A percentile compares a stretch with the other conserved stretches of the same genome.
phyloP scores from a whole-genome alignment of 2,113 vertebrate species.

The Ia io region DNA sequence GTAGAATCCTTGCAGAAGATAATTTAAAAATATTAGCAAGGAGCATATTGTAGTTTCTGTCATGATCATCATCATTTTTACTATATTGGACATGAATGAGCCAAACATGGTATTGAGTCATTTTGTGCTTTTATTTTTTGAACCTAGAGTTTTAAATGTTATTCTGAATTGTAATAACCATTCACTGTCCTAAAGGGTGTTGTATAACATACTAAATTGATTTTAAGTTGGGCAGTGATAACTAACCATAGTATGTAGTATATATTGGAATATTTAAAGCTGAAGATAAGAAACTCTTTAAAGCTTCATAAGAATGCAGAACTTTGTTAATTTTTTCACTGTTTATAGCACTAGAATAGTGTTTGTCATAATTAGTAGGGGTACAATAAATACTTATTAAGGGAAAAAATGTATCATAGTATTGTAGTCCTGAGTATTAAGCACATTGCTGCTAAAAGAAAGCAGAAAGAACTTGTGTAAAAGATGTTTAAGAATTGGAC shows the following conservation, averaged over 20 bases:
- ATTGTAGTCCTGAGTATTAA: background rate
- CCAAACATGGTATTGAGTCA: background rate
- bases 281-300: background rate
- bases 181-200: background rate
- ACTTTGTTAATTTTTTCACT: background rate
- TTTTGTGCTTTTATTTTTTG: background rate
- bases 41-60: background rate
- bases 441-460: background rate
- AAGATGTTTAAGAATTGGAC: background rate
- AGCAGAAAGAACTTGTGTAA: background rate
- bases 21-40: background rate
- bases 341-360: background rate
- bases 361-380: background rate
- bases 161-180: background rate
- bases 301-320: background rate
- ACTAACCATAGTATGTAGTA: background rate
- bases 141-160: background rate
- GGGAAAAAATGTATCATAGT: background rate
- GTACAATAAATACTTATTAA: background rate
- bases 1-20: background rate
- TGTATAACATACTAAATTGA: background rate
- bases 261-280: background rate
- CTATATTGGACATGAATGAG: background rate
- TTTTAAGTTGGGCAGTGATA: background rate
- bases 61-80: background rate